A percentile compares a stretch with the other conserved stretches of the same genome.
Evolutionary conservation across 2,888 invertebrate species (phyloP).

Genomic region (Macroteleia sp.): DNA sequence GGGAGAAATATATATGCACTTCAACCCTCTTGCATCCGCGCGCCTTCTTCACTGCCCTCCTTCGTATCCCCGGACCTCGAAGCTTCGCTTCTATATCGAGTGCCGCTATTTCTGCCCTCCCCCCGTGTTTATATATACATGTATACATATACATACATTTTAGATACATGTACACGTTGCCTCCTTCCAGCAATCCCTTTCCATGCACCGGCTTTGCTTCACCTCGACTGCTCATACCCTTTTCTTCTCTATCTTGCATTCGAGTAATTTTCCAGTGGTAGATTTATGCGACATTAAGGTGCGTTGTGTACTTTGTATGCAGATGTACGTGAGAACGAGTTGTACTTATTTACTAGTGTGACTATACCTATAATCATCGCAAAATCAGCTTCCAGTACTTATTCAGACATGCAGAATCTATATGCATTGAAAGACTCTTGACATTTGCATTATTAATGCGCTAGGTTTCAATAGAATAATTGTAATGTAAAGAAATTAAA

Average conservation of each 20-base stretch:
- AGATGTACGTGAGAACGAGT: constrained; percentile 52
- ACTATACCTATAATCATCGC: constrained; percentile 32
- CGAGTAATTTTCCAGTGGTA: constrained; percentile 82
- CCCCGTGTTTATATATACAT: no score
- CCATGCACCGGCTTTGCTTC: constrained; percentile 35
- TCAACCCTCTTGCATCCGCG: no score
- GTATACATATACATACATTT: constrained; percentile 41
- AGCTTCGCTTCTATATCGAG: no score
- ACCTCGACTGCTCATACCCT: constrained; percentile 59
- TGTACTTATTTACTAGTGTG: constrained; percentile 44
- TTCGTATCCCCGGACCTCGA: no score
- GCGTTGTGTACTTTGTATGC: constrained; percentile 68
- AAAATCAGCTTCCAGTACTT: constrained; percentile 19
- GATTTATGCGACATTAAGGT: constrained; percentile 83
- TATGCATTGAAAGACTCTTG: neutral
- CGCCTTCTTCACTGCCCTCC: no score
- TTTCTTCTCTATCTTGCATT: constrained; percentile 70
- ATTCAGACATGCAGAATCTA: neutral
- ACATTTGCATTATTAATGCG: neutral
- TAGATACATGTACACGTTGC: constrained; percentile 31
- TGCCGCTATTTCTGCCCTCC: no score
- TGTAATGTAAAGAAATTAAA: neutral
- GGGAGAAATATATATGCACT: no score
- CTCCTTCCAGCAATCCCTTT: constrained; percentile 52
- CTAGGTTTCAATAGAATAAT: neutral